Conservation (phyloP, 2,797 vertebrate species). For the Spea hammondii region DNA sequence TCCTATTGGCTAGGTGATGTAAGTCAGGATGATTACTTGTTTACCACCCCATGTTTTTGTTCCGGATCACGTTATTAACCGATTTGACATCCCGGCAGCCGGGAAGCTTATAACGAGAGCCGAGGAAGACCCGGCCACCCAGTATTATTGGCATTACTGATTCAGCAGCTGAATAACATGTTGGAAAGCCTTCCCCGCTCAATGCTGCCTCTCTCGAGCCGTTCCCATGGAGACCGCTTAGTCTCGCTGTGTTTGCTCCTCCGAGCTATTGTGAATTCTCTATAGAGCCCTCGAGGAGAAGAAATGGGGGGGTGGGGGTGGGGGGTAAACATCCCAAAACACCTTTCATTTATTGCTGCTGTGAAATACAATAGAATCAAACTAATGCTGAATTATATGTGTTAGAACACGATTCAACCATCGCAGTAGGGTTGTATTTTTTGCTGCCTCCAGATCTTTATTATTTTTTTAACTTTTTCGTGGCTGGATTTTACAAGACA, state of each 20-base stretch:
- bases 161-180: slow-evolving; percentile 26
- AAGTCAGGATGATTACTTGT: no score
- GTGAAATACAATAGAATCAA: neutral
- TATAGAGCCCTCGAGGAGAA: slow-evolving; percentile 13
- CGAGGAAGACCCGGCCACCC: slow-evolving; percentile 8
- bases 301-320: slow-evolving; percentile 3
- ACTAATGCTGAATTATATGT: neutral
- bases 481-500: no score
- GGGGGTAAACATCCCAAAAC: slow-evolving; percentile 19
- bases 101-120: slow-evolving; percentile 12
- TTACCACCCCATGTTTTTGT: no score
- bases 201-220: slow-evolving; percentile 2
- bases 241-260: slow-evolving; percentile 31
- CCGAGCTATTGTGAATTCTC: slow-evolving; percentile 36
- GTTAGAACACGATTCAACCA: no score
- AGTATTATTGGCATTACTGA: slow-evolving; percentile 7
- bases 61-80: neutral
- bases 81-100: slow-evolving; percentile 10
- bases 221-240: slow-evolving; percentile 45
- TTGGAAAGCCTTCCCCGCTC: slow-evolving; percentile 1
- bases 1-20: no score
- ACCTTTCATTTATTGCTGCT: neutral
- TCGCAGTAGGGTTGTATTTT: neutral
- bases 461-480: neutral
- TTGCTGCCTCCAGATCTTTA: neutral